Conservation (phyloP, 2,888 invertebrate genomes). For the Apodemia hepburni region DNA sequence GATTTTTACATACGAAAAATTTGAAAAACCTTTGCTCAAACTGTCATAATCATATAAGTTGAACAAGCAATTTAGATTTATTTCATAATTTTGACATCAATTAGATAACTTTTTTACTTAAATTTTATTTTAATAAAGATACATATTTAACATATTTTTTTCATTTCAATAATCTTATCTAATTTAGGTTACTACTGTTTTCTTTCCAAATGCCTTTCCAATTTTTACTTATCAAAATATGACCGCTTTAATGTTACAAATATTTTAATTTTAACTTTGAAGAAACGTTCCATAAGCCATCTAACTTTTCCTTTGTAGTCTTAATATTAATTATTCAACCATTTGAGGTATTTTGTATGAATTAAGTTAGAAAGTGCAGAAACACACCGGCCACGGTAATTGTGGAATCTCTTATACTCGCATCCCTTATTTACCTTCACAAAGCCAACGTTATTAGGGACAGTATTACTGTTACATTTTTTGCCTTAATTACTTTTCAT, state of each 20-base stretch:
- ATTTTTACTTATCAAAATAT: constrained; percentile 6
- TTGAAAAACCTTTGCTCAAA: too few relatives aligned
- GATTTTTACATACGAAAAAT: too few relatives aligned
- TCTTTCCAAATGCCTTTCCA: not conserved
- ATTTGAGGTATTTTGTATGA: constrained; percentile 15
- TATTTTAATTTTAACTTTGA: constrained; percentile 11
- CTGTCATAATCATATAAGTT: too few relatives aligned
- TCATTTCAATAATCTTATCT: too few relatives aligned
- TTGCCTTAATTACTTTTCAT: not conserved
- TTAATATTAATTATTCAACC: constrained; percentile 12
- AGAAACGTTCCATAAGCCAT: constrained; percentile 5
- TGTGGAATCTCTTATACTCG: constrained; percentile 10
- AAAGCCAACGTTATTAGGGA: not conserved
- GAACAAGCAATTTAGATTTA: too few relatives aligned
- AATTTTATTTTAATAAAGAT: too few relatives aligned
- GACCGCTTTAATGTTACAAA: constrained; percentile 5
- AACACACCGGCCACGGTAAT: constrained; percentile 4
- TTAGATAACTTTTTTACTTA: too few relatives aligned
- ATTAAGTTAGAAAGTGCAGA: not conserved
- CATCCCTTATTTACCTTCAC: constrained; percentile 12
- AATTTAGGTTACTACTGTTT: not conserved
- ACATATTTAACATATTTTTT: too few relatives aligned
- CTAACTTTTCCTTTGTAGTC: constrained; percentile 13
- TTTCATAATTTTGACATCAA: too few relatives aligned
- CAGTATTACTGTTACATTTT: not conserved